phyloP scores from a whole-genome alignment of 2,113 vertebrate species.

The Serilophus lunatus region DNA sequence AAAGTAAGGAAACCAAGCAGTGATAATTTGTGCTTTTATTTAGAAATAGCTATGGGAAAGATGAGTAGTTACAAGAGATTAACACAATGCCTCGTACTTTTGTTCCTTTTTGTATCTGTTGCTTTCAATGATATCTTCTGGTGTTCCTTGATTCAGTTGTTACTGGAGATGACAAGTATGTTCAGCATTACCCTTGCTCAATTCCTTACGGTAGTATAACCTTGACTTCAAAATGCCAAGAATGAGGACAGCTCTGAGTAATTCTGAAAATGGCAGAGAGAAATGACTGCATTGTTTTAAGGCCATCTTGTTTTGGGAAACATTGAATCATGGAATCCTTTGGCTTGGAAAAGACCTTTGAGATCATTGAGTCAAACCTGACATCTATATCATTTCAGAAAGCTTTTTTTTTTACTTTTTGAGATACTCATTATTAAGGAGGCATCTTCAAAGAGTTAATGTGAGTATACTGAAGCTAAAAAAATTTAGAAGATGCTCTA shows the following conservation, averaged over 20 bases:
- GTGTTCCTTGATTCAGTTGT: background rate
- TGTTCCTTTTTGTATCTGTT: background rate
- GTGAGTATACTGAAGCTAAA: background rate
- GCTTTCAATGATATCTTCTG: background rate
- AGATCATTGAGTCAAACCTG: background rate
- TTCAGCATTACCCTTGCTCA: background rate
- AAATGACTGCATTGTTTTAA: background rate
- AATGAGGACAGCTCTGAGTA: background rate
- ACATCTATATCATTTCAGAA: background rate
- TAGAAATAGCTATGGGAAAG: background rate
- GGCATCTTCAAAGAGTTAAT: background rate
- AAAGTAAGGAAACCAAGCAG: background rate
- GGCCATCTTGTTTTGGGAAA: background rate
- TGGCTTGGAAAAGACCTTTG: background rate
- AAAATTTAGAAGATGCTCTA: background rate
- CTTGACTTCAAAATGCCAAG: background rate
- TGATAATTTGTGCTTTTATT: background rate
- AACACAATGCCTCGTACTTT: background rate
- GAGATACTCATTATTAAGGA: background rate
- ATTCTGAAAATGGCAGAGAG: background rate
- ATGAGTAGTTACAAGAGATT: background rate
- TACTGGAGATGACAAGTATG: background rate
- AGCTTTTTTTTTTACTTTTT: background rate
- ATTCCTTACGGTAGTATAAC: background rate
- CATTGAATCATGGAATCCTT: background rate